Percentiles rank a stretch among this genome's conserved stretches.
These are phyloP conservation scores for Orgyia antiqua DNA, from an alignment of 2,888 invertebrate species.

Conservation along the genomic window DNA sequence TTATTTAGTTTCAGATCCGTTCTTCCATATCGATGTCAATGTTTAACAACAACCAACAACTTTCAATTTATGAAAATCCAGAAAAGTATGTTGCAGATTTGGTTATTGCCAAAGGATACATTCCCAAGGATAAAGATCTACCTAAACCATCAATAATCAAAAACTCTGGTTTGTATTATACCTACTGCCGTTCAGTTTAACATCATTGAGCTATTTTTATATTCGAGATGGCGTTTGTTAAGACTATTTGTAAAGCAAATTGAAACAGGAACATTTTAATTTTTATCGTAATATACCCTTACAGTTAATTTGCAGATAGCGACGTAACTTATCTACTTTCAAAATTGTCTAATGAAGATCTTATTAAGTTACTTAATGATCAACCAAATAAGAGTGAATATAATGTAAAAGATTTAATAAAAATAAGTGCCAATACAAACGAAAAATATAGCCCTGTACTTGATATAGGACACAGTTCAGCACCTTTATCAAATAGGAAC, in stretches of 20 bases:
- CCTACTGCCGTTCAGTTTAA: neutral
- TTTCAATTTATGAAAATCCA: slow-evolving; percentile 30
- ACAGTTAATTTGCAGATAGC: slow-evolving; percentile 43
- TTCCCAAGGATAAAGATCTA: slow-evolving; percentile 48
- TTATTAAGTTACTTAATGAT: slow-evolving; percentile 49
- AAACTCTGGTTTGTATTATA: slow-evolving; percentile 40
- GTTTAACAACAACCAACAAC: slow-evolving; percentile 27
- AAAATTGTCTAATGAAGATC: slow-evolving; percentile 56
- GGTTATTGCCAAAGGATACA: slow-evolving; percentile 46
- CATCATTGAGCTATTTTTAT: no score
- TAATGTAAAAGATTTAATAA: slow-evolving; percentile 47
- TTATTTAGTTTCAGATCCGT: slow-evolving; percentile 35
- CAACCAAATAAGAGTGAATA: slow-evolving; percentile 50
- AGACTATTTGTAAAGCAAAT: no score
- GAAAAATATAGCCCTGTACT: slow-evolving; percentile 7
- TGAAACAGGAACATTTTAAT: no score
- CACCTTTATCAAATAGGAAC: neutral
- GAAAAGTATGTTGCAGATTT: slow-evolving; percentile 46
- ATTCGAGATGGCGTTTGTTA: no score
- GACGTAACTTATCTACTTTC: slow-evolving; percentile 56
- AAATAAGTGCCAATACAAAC: slow-evolving; percentile 29
- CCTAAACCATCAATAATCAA: slow-evolving; percentile 41
- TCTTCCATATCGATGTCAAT: slow-evolving; percentile 28
- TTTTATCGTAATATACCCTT: no score
- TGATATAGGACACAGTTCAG: slow-evolving; percentile 3